Percentiles rank a stretch among this genome's conserved stretches.
phyloP scores from a whole-genome alignment of 2,113 vertebrate genomes.

The Pipa parva region DNA sequence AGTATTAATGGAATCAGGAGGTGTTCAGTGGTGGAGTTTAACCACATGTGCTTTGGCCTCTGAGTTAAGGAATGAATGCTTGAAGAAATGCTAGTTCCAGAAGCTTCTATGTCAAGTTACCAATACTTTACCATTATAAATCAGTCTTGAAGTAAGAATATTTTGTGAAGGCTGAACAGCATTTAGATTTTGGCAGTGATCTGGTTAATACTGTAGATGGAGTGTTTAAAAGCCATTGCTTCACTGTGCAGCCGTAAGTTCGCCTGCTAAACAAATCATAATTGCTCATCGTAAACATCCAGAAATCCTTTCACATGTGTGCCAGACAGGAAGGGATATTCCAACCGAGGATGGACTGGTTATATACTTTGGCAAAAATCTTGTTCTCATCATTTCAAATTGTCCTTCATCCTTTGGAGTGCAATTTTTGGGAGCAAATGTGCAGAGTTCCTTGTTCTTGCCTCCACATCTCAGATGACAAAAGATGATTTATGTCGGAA shows the following conservation, averaged over 20 bases:
- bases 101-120: not conserved
- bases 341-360: slow-evolving; percentile 53
- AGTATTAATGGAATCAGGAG: not conserved
- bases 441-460: slow-evolving; percentile 49
- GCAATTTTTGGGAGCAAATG: slow-evolving; percentile 25
- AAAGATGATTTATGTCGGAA: slow-evolving; percentile 98
- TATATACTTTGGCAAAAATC: slow-evolving; percentile 67
- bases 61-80: not conserved
- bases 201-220: slow-evolving; percentile 4
- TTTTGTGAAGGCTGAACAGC: not conserved
- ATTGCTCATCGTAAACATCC: slow-evolving; percentile 28
- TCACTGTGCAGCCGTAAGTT: not conserved
- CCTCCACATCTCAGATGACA: slow-evolving; percentile 76
- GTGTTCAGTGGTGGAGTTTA: not conserved
- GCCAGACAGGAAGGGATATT: slow-evolving; percentile 6
- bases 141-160: not conserved
- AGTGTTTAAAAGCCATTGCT: not conserved
- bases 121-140: not conserved
- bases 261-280: not conserved
- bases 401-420: slow-evolving; percentile 44
- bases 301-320: slow-evolving; percentile 37
- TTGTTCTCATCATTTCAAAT: slow-evolving; percentile 30
- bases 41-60: not conserved
- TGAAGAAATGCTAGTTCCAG: not conserved
- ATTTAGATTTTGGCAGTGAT: slow-evolving; percentile 24